A percentile compares a stretch with the other conserved stretches of the same genome.
phyloP scores from a whole-genome alignment of 2,113 vertebrate genomes.

The Myrmecobius fasciatus region DNA sequence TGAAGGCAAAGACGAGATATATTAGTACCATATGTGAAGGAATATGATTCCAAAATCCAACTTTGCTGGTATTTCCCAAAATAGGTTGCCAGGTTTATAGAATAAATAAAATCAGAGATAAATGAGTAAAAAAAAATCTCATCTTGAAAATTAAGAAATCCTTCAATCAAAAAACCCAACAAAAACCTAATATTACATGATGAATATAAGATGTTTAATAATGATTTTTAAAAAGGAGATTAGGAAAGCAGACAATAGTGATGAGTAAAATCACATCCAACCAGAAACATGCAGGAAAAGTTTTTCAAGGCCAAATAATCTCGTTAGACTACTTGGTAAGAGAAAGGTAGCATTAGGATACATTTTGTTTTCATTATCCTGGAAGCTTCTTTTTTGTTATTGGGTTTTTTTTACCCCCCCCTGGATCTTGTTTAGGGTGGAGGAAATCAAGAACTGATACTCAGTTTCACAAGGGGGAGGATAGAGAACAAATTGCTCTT shows the following conservation, averaged over 20 bases:
- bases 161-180: conserved; percentile 47
- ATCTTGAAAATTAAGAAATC: conserved; percentile 69
- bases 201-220: conserved; percentile 34
- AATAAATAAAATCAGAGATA: conserved; percentile 82
- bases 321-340: conserved; percentile 28
- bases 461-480: background rate
- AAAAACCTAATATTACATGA: conserved; percentile 3
- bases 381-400: background rate
- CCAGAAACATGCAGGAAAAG: conserved; percentile 30
- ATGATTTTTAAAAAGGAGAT: conserved; percentile 46
- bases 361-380: conserved; percentile 13
- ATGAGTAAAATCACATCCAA: background rate
- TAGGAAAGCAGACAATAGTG: conserved; percentile 21
- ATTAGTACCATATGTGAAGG: conserved; percentile 82
- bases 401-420: background rate
- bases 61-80: conserved; percentile 80
- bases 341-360: conserved; percentile 33
- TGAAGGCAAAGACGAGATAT: conserved; percentile 81
- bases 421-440: conserved; percentile 25
- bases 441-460: background rate
- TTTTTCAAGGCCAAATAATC: conserved; percentile 39
- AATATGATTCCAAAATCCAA: conserved; percentile 80
- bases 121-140: conserved; percentile 51
- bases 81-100: conserved; percentile 75
- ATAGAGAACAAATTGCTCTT: background rate